phyloP scores from a whole-genome alignment of 2,888 invertebrate genomes.

The Apocheima hispidaria region DNA sequence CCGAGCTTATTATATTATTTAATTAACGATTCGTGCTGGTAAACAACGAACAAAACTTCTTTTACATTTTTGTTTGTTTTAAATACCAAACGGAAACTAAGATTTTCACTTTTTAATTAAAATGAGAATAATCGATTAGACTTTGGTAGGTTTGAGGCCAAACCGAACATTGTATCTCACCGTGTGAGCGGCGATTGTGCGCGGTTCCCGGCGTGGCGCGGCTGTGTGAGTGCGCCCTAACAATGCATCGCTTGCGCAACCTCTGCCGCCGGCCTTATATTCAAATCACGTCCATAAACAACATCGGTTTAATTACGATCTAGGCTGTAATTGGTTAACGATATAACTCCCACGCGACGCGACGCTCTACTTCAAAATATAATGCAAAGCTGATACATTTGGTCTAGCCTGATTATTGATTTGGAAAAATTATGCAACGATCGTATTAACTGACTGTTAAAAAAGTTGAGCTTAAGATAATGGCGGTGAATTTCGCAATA shows the following conservation, averaged over 20 bases:
- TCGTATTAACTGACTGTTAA: not conserved
- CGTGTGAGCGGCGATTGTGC: not conserved
- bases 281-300: slow-evolving; percentile 19
- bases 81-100: no score
- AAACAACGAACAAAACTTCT: no score
- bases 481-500: not conserved
- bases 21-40: no score
- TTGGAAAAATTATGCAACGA: slow-evolving; percentile 11
- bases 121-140: not conserved
- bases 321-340: not conserved
- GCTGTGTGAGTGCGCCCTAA: slow-evolving; percentile 12
- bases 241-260: slow-evolving; percentile 20
- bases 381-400: not conserved
- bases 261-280: slow-evolving; percentile 8
- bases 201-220: slow-evolving; percentile 3
- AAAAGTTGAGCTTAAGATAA: not conserved
- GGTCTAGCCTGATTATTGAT: not conserved
- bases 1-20: no score
- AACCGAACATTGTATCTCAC: not conserved
- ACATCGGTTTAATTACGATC: slow-evolving; percentile 10
- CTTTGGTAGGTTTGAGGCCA: not conserved
- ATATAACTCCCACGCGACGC: slow-evolving; percentile 22
- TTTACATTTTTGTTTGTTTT: no score
- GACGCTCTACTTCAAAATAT: not conserved
- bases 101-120: no score